A percentile compares a stretch with the other conserved stretches of the same genome.
Evolutionary conservation across 2,797 vertebrate genomes (phyloP).

Genomic region (Aldrovandia affinis): DNA sequence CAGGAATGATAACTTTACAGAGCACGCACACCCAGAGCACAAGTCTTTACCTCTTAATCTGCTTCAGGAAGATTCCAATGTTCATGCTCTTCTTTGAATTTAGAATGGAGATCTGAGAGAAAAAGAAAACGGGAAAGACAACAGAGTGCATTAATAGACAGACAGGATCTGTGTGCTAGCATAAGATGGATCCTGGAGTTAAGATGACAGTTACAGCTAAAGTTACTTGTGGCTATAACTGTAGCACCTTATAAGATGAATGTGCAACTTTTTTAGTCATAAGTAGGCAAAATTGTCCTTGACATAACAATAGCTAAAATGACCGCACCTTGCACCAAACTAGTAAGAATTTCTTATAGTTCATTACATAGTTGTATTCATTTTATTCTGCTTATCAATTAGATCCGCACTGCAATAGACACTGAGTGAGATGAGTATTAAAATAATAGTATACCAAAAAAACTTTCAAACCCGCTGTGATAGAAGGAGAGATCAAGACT

Average conservation of each 20-base stretch:
- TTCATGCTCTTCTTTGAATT: constrained; percentile 84
- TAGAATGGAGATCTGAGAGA: constrained; percentile 73
- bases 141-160: no score
- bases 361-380: no score
- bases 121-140: constrained; percentile 28
- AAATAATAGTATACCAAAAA: no score
- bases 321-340: no score
- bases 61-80: constrained; percentile 81
- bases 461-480: neutral
- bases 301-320: no score
- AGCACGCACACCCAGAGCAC: neutral
- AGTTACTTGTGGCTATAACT: neutral
- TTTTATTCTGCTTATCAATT: no score
- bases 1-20: no score
- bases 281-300: no score
- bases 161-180: neutral
- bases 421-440: no score
- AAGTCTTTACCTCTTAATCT: constrained; percentile 78
- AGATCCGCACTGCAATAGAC: no score
- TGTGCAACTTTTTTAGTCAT: neutral
- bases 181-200: neutral
- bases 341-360: no score
- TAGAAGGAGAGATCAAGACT: neutral
- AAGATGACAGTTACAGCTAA: neutral
- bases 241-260: neutral